phyloP scores from a whole-genome alignment of 2,888 invertebrate species.

The Alloscopus bannaensis region DNA sequence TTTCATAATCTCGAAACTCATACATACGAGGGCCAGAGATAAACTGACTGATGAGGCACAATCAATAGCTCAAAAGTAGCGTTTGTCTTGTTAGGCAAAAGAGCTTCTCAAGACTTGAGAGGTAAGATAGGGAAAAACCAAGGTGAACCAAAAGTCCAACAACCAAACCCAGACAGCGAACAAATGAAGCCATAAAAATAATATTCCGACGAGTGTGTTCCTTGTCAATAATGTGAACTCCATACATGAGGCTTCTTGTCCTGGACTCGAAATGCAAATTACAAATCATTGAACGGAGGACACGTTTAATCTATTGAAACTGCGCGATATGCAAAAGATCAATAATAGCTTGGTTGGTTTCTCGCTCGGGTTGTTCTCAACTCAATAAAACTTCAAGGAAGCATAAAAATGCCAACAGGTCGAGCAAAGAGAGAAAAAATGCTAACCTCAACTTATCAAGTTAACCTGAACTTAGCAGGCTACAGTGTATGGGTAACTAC shows the following conservation, averaged over 20 bases:
- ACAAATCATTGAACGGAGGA: conserved; percentile 29
- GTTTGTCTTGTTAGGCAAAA: neutral
- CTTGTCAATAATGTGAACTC: neutral
- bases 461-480: conserved; percentile 20
- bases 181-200: conserved; percentile 54
- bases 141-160: conserved; percentile 36
- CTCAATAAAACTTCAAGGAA: conserved; percentile 30
- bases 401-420: conserved; percentile 55
- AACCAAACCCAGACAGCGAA: neutral
- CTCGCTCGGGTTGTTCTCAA: neutral
- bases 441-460: conserved; percentile 46
- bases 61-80: conserved; percentile 46
- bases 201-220: conserved; percentile 17
- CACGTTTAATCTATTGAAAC: neutral
- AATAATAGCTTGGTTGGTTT: conserved; percentile 26
- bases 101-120: no score
- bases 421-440: conserved; percentile 47
- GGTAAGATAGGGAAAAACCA: conserved; percentile 37
- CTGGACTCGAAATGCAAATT: conserved; percentile 45
- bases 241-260: conserved; percentile 28
- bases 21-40: no score
- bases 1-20: no score
- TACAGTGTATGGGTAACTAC: conserved; percentile 17
- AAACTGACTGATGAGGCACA: conserved; percentile 43
- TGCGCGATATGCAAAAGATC: conserved; percentile 30